Evolutionary conservation across 2,113 vertebrate genomes (phyloP).

Genomic region (Salminus brasiliensis): DNA sequence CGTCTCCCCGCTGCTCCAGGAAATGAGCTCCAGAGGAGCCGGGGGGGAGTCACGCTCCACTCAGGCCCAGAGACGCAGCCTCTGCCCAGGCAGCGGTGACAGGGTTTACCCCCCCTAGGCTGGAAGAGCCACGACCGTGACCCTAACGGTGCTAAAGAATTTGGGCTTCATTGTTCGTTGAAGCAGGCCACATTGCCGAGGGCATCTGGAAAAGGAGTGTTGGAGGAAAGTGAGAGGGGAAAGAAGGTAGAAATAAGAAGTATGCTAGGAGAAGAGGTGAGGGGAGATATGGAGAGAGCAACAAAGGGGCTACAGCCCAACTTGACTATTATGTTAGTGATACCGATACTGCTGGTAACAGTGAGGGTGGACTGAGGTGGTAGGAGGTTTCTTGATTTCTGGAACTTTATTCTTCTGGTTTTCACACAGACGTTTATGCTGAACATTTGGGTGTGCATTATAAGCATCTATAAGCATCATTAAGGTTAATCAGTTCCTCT

Average conservation of each 20-base stretch:
- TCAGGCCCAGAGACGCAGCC: not conserved
- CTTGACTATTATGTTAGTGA: not conserved
- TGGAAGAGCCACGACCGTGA: slow-evolving; percentile 26
- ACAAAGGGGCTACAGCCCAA: not conserved
- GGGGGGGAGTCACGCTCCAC: slow-evolving; percentile 19
- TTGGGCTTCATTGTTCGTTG: slow-evolving; percentile 33
- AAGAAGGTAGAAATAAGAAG: not conserved
- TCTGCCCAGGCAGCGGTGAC: slow-evolving; percentile 4
- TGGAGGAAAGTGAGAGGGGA: not conserved
- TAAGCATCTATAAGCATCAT: too few relatives aligned
- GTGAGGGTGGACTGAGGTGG: too few relatives aligned
- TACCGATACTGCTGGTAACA: not conserved
- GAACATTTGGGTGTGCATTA: too few relatives aligned
- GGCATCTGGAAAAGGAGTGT: not conserved
- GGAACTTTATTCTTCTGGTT: too few relatives aligned
- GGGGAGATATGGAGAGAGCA: not conserved
- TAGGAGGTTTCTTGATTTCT: too few relatives aligned
- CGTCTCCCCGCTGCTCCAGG: slow-evolving; percentile 75
- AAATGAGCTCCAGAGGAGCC: slow-evolving; percentile 76
- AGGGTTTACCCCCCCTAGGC: not conserved
- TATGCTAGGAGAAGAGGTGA: not conserved
- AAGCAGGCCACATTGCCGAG: slow-evolving; percentile 5
- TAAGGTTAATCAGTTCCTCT: too few relatives aligned
- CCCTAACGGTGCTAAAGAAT: slow-evolving; percentile 28
- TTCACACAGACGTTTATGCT: too few relatives aligned